Evolutionary conservation across 2,888 invertebrate species (phyloP), one percentile per base, ranked within the genome.

Genomic region (Pyralis farinalis): DNA sequence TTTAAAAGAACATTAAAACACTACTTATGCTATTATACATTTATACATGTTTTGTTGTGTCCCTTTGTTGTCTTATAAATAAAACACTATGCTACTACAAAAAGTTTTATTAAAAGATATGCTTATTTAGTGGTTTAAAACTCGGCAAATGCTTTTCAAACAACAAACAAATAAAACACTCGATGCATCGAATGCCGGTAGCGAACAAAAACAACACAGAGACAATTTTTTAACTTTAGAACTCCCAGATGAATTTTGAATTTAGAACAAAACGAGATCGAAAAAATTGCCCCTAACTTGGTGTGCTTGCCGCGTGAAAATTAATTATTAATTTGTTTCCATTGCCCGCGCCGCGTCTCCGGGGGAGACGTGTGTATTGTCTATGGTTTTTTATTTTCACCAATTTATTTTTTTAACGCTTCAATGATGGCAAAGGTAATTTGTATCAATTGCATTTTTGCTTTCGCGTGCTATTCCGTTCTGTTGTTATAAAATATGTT

Each of bases 271-370:
- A 81, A 80, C 76, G 76, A 71, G 70, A 71, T 74, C 71, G 71
- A 70, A 73, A 72, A 62, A 70, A 71, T 8, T 69, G 70, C 66
- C 70, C 71, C 74, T 66, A 71, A 73, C 71, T 76, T 72, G 53
- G 68, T 62, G 68, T 57, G 70, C 61, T 71, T 65, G 63, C 71
- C 74, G 75, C 71, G 79, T 65, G 73, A 72, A 83, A 87, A 86
- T 84, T 84, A 84, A 86, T 83, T 71, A 84, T 83, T 85, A 85
- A 84, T 84, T 82, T 83, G 80, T 79, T 75, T 68, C 77, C 78
- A 75, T 73, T 69, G 70, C 72, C 64, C 65, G 58, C 58, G 62
- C 64, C 65, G 58, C 58, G 62, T 71, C 71, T 71, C 71, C 62
- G 55, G 62, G 62, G 64, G 65, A 64, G 73, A 67, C 63, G 67